Evolutionary conservation across 1,140 invertebrate species (phyloP).

Genomic region (Hermetia illucens): DNA sequence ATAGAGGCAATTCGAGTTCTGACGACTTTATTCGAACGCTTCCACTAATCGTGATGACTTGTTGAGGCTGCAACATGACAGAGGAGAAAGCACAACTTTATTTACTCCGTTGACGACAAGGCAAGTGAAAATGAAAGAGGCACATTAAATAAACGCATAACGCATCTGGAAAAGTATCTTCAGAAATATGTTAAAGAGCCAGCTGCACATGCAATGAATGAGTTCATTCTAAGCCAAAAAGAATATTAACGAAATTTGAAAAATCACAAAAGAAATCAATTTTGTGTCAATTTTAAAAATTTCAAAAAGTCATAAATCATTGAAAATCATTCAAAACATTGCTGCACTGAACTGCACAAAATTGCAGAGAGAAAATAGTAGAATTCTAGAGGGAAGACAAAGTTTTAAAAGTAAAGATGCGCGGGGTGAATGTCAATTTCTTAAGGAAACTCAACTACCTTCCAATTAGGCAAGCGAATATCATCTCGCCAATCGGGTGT

Average conservation of each 20-base stretch:
- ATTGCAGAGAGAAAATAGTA: too few species aligned
- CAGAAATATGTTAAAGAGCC: not conserved
- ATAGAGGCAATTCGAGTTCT: conserved; percentile 31
- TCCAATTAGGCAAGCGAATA: too few species aligned
- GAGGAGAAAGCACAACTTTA: not conserved
- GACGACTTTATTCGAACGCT: conserved; percentile 37
- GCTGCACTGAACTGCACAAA: too few species aligned
- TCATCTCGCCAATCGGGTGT: too few species aligned
- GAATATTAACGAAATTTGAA: not conserved
- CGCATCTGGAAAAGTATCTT: not conserved
- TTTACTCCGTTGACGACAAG: not conserved
- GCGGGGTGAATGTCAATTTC: too few species aligned
- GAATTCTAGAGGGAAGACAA: too few species aligned
- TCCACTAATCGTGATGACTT: conserved; percentile 33
- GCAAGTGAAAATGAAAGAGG: not conserved
- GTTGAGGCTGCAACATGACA: conserved; percentile 7
- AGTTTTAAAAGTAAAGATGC: too few species aligned
- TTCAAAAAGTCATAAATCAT: too few species aligned
- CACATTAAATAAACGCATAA: not conserved
- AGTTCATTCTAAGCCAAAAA: not conserved
- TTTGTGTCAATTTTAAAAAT: too few species aligned
- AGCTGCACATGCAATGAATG: not conserved
- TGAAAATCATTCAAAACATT: too few species aligned
- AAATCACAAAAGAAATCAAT: not conserved
- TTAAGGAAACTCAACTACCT: too few species aligned